Conservation (phyloP, 2,888 invertebrate species). For the Dasypolia templi region DNA sequence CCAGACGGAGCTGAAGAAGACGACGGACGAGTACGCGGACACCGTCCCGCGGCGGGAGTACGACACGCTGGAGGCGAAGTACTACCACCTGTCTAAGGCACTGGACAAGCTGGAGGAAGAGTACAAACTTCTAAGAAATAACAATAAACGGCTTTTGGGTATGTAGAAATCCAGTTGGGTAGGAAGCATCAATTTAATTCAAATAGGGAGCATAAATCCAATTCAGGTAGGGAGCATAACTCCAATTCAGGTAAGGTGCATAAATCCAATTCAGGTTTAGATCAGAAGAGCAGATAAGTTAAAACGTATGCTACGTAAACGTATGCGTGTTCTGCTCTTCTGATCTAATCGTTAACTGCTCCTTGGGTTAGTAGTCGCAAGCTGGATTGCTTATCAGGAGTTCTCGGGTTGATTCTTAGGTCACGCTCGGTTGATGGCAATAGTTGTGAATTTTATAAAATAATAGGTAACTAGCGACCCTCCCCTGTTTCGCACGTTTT, state of each 20-base stretch:
- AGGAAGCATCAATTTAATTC: no score
- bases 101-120: slow-evolving; percentile 71
- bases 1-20: slow-evolving; percentile 80
- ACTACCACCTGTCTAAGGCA: slow-evolving; percentile 71
- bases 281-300: no score
- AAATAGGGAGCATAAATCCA: not conserved
- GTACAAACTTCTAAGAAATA: slow-evolving; percentile 73
- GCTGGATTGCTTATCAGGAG: no score
- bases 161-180: not conserved
- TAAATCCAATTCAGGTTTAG: no score
- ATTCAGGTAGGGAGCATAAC: not conserved
- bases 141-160: slow-evolving; percentile 77
- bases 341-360: not conserved
- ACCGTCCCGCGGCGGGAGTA: slow-evolving; percentile 85
- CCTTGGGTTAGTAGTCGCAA: no score
- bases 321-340: not conserved
- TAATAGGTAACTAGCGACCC: no score
- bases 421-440: no score
- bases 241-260: not conserved
- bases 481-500: no score
- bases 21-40: slow-evolving; percentile 85
- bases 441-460: no score
- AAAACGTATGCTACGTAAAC: no score
- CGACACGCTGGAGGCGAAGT: slow-evolving; percentile 79
- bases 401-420: no score